A percentile compares a stretch with the other conserved stretches of the same genome.
Conservation (phyloP, 2,888 invertebrate genomes). For the Choreutis nemorana region DNA sequence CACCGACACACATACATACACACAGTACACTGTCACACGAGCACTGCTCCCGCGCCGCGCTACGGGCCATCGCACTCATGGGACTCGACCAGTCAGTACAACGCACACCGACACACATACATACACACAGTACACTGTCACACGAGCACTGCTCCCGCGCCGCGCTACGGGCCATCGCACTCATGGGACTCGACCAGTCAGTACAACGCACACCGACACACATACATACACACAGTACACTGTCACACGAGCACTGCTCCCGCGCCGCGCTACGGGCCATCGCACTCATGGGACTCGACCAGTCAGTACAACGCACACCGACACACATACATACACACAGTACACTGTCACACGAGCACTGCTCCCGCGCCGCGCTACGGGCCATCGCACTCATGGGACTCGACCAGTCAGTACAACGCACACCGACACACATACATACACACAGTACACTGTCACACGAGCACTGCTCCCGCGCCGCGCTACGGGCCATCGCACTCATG, state of each 20-base stretch:
- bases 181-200: constrained; percentile 73
- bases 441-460: constrained; percentile 84
- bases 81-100: constrained; percentile 66
- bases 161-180: constrained; percentile 77
- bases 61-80: constrained; percentile 77
- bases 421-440: too few species aligned
- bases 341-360: constrained; percentile 76
- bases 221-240: constrained; percentile 2
- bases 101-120: constrained; percentile 76
- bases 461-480: constrained; percentile 78
- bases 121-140: too few species aligned
- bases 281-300: constrained; percentile 83
- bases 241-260: constrained; percentile 76
- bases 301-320: constrained; percentile 30
- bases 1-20: constrained; percentile 3
- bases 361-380: constrained; percentile 78
- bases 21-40: constrained; percentile 46
- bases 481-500: constrained; percentile 77
- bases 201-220: constrained; percentile 1
- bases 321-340: constrained; percentile 15
- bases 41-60: constrained; percentile 78
- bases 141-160: constrained; percentile 83
- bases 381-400: constrained; percentile 78
- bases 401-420: constrained; percentile 85
- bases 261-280: constrained; percentile 81